Evolutionary conservation across 1,140 invertebrate genomes (phyloP).

Genomic region (Cydia pomonella): DNA sequence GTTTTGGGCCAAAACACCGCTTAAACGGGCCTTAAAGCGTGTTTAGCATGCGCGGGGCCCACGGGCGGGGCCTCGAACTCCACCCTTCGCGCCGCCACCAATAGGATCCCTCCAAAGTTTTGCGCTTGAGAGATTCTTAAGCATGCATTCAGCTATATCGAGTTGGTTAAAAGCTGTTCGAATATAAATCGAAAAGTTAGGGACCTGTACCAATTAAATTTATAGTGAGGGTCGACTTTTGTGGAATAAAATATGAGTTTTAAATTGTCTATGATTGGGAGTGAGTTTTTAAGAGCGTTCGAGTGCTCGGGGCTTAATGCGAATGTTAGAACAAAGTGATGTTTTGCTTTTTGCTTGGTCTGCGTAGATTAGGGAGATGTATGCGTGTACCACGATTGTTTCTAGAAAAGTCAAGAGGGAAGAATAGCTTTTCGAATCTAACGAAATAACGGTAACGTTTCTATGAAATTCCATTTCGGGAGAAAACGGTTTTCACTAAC

Average conservation of each 20-base stretch:
- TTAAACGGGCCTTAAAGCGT: slow-evolving; percentile 78
- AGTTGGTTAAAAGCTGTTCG: slow-evolving; percentile 79
- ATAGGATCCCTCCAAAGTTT: slow-evolving; percentile 57
- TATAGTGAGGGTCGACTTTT: slow-evolving; percentile 53
- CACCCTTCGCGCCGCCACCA: slow-evolving; percentile 55
- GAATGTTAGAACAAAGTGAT: too few relatives aligned
- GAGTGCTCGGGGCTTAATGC: too few relatives aligned
- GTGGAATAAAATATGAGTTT: slow-evolving; percentile 17
- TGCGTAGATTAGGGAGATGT: too few relatives aligned
- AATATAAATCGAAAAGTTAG: slow-evolving; percentile 80
- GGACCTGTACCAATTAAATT: slow-evolving; percentile 78
- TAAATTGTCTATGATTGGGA: slow-evolving; percentile 16
- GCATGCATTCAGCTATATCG: slow-evolving; percentile 74
- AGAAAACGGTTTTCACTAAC: too few relatives aligned
- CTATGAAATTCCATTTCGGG: too few relatives aligned
- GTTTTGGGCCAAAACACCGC: slow-evolving; percentile 79
- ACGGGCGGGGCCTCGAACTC: slow-evolving; percentile 59
- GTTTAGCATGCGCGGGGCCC: slow-evolving; percentile 73
- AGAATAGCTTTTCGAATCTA: too few relatives aligned
- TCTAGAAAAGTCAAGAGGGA: too few relatives aligned
- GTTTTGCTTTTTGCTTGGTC: too few relatives aligned
- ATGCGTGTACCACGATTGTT: too few relatives aligned
- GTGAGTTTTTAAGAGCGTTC: neutral
- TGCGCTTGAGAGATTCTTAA: slow-evolving; percentile 66
- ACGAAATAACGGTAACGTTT: too few relatives aligned